Conservation (phyloP, 2,888 invertebrate genomes). For the Noctua fimbriata region DNA sequence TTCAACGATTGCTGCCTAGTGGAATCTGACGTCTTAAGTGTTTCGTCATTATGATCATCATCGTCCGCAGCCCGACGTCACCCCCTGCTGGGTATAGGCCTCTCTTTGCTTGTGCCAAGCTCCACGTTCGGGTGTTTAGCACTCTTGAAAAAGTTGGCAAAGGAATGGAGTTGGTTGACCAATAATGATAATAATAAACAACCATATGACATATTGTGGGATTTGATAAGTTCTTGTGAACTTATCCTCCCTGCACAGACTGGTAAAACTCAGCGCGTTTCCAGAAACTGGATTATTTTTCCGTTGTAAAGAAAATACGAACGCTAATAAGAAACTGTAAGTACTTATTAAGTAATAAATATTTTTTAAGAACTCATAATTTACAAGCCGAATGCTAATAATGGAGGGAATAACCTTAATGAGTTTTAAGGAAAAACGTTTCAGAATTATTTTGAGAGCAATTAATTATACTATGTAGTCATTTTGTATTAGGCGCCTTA, state of each 20-base stretch:
- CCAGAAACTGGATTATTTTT: neutral
- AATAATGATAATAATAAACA: neutral
- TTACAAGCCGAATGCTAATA: constrained; percentile 53
- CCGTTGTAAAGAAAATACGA: neutral
- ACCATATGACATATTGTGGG: neutral
- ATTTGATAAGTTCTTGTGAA: neutral
- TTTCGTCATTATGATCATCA: too few species aligned
- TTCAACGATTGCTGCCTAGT: neutral
- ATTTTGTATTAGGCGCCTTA: neutral
- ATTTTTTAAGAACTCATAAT: constrained; percentile 47
- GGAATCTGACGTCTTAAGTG: neutral
- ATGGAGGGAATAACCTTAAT: constrained; percentile 45
- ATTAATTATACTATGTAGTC: constrained; percentile 11
- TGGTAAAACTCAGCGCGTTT: neutral
- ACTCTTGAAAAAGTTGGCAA: neutral
- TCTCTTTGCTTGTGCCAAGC: too few species aligned
- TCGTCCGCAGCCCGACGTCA: too few species aligned
- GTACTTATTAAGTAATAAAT: constrained; percentile 46
- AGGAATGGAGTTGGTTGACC: neutral
- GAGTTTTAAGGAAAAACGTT: constrained; percentile 28
- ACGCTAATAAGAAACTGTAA: constrained; percentile 9
- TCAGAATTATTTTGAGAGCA: constrained; percentile 7
- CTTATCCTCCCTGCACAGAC: too few species aligned
- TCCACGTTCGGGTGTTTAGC: too few species aligned
- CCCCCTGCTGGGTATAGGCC: too few species aligned